These are phyloP conservation scores for Terebella lapidaria DNA, from an alignment of 2,888 invertebrate species.

Conservation along the genomic window DNA sequence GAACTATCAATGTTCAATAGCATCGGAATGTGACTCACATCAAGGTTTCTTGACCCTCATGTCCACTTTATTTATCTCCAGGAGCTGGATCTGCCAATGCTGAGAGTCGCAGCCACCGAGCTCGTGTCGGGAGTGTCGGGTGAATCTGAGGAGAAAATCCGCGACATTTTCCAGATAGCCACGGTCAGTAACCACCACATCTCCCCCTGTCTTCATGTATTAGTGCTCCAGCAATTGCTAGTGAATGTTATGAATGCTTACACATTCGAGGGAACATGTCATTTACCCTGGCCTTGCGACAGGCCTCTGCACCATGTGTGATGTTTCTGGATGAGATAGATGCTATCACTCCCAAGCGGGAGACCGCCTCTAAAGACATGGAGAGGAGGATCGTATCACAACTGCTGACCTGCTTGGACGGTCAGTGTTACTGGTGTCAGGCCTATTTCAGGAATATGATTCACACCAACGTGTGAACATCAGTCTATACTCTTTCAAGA, in stretches of 20 bases:
- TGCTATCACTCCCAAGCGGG: constrained; percentile 85
- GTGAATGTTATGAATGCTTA: too few species aligned
- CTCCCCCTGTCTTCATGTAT: too few species aligned
- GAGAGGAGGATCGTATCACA: constrained; percentile 92
- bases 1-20: too few species aligned
- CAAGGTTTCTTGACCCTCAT: too few species aligned
- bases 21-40: too few species aligned
- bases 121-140: constrained; percentile 91
- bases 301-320: constrained; percentile 55
- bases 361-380: constrained; percentile 90
- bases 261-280: too few species aligned
- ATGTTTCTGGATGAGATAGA: constrained; percentile 96
- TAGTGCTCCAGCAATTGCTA: background rate
- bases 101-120: constrained; percentile 87
- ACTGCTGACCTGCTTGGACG: constrained; percentile 81
- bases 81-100: constrained; percentile 77
- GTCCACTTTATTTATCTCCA: constrained; percentile 36
- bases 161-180: constrained; percentile 86
- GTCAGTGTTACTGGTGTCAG: constrained; percentile 51
- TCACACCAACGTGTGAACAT: background rate
- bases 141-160: constrained; percentile 87
- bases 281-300: too few species aligned
- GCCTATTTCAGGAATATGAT: background rate
- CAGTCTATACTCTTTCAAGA: background rate
- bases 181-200: constrained; percentile 59